Base-by-base conservation (phyloP, 2,797 vertebrate species). In the Dendrocincla tyrannina region DNA sequence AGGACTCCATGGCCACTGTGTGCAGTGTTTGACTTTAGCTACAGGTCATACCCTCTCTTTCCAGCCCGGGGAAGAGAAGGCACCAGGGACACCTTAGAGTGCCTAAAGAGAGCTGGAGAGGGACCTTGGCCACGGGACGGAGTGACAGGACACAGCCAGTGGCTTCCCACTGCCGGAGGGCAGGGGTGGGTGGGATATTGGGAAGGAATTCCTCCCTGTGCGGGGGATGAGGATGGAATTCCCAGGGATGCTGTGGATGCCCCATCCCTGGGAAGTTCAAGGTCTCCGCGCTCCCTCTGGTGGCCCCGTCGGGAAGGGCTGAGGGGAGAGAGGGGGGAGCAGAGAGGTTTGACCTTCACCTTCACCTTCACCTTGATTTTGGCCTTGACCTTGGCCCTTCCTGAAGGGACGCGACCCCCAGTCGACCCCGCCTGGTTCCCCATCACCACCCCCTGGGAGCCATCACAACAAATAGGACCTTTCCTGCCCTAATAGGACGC, bases 391-490 rank as follows among this genome's bases (percentile, higher is more conserved):
- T 10, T 1, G n/a, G 18, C 12, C 69, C 18, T 11, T 32, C 33
- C 58, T 2, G 2, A 8, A 28, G 49, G 17, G 33, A 9, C 2
- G 24, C 1, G 10, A 5, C 12, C 17, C 28, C 41, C 49, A 1
- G 30, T 19, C 24, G 2, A 10, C 19, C 42, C 49, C 19, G 1
- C 14, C 52, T 5, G 17, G 3, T 8, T 15, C 12, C 23, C 13
- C 46, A 46, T 20, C 44, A 44, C 44, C 44, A 20, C 7, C 1
- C 39, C 10, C 5, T 11, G 28, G 20, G 15, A 18, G 16, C 8
- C 53, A 9, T 1, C 23, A 1, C 11, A 3, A 25, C 35, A 4
- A 49, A 18, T 0, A 46, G 14, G 32, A 15, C 16, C 35, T 20
- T 10, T 17, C 30, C 10, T 39, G 16, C 7, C 28, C 3, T 22